These are phyloP conservation scores for Holothuria leucospilota DNA, from an alignment of 53 echinoderm and acorn worm genomes.

Conservation along the genomic window DNA sequence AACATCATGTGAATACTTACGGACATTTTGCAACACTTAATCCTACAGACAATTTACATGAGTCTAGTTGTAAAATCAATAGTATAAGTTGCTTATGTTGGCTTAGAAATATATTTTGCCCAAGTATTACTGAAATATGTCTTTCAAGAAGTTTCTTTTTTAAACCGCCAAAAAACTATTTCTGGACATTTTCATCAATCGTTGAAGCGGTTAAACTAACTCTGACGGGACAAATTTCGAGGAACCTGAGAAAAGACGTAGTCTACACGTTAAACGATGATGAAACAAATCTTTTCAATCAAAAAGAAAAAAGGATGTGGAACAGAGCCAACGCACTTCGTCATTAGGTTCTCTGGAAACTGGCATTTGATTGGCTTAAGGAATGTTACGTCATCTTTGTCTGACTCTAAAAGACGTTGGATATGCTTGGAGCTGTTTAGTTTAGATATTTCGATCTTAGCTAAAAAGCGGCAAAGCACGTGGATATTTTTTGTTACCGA, in stretches of 20 bases:
- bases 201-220: not conserved
- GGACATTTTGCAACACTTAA: too few relatives aligned
- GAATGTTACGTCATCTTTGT: constrained; percentile 1
- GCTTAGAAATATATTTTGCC: too few relatives aligned
- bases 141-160: too few relatives aligned
- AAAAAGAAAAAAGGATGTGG: not conserved
- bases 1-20: too few relatives aligned
- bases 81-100: too few relatives aligned
- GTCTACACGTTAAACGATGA: not conserved
- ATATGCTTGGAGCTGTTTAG: constrained; percentile 31
- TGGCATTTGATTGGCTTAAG: not conserved
- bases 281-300: constrained; percentile 8
- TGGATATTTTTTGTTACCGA: not conserved
- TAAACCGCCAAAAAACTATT: too few relatives aligned
- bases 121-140: too few relatives aligned
- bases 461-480: not conserved
- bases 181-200: not conserved
- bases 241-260: not conserved
- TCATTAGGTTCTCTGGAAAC: not conserved
- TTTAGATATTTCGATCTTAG: constrained; percentile 18
- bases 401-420: constrained; percentile 17
- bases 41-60: too few relatives aligned
- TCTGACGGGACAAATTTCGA: not conserved
- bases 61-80: too few relatives aligned
- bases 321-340: constrained; percentile 41